These are phyloP conservation scores for Drosophila malerkotliana DNA, from an alignment of 1,140 invertebrate genomes.

Conservation along the genomic window DNA sequence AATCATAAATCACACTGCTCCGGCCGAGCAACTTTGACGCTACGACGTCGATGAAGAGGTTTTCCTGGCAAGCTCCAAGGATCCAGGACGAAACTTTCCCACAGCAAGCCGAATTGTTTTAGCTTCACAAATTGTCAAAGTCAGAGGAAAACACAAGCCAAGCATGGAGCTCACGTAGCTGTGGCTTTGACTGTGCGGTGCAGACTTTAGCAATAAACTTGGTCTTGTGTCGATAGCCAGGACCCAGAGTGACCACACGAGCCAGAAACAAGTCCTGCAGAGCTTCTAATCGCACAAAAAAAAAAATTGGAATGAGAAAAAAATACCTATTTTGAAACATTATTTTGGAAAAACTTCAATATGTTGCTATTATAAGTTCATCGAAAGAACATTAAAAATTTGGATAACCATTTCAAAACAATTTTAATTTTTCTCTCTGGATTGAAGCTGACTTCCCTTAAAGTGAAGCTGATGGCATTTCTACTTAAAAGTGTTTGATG, in stretches of 20 bases:
- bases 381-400: too few relatives aligned
- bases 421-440: neutral
- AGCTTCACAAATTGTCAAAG: conserved; percentile 51
- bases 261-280: conserved; percentile 22
- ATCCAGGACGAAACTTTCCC: conserved; percentile 14
- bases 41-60: conserved; percentile 31
- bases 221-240: conserved; percentile 58
- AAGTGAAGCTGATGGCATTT: conserved; percentile 33
- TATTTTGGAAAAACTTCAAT: too few relatives aligned
- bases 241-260: conserved; percentile 38
- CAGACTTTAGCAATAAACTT: conserved; percentile 57
- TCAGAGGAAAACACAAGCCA: conserved; percentile 27
- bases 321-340: too few relatives aligned
- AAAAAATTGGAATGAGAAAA: neutral
- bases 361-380: too few relatives aligned
- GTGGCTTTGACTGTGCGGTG: conserved; percentile 28
- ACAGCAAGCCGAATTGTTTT: conserved; percentile 20
- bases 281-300: conserved; percentile 13
- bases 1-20: conserved; percentile 70
- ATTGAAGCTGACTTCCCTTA: conserved; percentile 19
- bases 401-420: too few relatives aligned
- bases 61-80: neutral
- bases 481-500: conserved; percentile 11
- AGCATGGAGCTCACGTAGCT: conserved; percentile 23
- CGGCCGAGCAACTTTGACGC: conserved; percentile 25